Evolutionary conservation across 2,888 invertebrate genomes (phyloP).

Genomic region (Phortica okadai): DNA sequence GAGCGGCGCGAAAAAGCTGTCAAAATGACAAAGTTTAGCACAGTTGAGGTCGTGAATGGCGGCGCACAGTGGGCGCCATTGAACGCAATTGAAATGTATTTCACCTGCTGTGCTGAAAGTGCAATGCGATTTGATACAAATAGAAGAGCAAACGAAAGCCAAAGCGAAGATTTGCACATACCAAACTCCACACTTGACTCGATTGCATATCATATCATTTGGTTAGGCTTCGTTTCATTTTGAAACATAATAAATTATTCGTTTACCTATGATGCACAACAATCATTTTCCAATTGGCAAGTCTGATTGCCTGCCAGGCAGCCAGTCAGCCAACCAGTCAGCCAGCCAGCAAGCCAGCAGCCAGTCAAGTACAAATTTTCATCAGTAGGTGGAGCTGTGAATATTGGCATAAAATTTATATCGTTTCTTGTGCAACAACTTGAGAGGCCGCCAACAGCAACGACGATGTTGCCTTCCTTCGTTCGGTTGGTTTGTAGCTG

Average conservation of each 20-base stretch:
- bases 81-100: constrained; percentile 17
- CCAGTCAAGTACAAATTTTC: constrained; percentile 53
- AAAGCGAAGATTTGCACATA: neutral
- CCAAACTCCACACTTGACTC: neutral
- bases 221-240: constrained; percentile 11
- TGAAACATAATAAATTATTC: constrained; percentile 49
- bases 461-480: neutral
- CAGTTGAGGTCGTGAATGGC: neutral
- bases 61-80: constrained; percentile 22
- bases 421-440: constrained; percentile 40
- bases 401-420: constrained; percentile 70
- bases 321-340: constrained; percentile 1
- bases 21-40: constrained; percentile 26
- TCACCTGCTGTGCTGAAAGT: constrained; percentile 4
- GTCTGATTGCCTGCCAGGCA: neutral
- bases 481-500: constrained; percentile 25
- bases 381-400: constrained; percentile 74
- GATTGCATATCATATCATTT: constrained; percentile 23
- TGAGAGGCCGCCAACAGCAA: constrained; percentile 10
- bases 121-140: neutral
- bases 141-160: neutral
- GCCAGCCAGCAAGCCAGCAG: neutral
- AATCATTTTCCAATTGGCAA: constrained; percentile 62
- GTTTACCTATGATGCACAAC: constrained; percentile 54
- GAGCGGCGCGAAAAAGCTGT: constrained; percentile 24